Evolutionary conservation across 92 coral and sea anemone genomes (phyloP).

Genomic region (Metridium senile): DNA sequence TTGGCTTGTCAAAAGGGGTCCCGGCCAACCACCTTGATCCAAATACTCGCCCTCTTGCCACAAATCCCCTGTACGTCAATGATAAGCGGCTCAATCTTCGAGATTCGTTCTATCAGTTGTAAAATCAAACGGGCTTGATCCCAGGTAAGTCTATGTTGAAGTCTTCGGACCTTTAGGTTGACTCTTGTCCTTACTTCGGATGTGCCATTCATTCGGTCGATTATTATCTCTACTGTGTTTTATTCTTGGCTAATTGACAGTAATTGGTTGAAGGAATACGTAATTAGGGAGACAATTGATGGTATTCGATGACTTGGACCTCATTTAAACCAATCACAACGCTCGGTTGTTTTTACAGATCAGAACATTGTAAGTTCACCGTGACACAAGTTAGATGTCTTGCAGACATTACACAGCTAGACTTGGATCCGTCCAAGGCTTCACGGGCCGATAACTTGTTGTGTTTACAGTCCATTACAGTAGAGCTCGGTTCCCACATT

Average conservation of each 20-base stretch:
- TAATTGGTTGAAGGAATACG: slow-evolving; percentile 64
- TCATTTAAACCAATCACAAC: neutral
- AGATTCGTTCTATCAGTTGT: slow-evolving; percentile 7
- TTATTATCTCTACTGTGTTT: slow-evolving; percentile 30
- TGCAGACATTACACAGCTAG: neutral
- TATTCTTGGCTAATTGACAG: slow-evolving; percentile 63
- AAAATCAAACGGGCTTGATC: slow-evolving; percentile 22
- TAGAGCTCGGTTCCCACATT: neutral
- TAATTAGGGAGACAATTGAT: slow-evolving; percentile 33
- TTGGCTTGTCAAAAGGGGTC: slow-evolving; percentile 25
- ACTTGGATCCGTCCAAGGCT: neutral
- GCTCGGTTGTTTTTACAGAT: slow-evolving; percentile 1
- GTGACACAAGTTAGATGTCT: slow-evolving; percentile 5
- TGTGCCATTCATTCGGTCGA: slow-evolving; percentile 21
- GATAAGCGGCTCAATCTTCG: slow-evolving; percentile 13
- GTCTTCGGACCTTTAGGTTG: slow-evolving; percentile 8
- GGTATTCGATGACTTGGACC: slow-evolving; percentile 2
- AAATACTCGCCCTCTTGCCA: slow-evolving; percentile 15
- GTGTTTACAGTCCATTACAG: neutral
- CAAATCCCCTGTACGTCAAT: slow-evolving; percentile 15
- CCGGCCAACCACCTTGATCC: neutral
- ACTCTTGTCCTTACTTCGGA: slow-evolving; percentile 33
- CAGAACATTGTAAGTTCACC: neutral
- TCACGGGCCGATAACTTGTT: neutral
- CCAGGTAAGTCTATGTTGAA: slow-evolving; percentile 25